These are phyloP conservation scores for Ophion costatus DNA, from an alignment of 2,888 invertebrate genomes.

Conservation along the genomic window DNA sequence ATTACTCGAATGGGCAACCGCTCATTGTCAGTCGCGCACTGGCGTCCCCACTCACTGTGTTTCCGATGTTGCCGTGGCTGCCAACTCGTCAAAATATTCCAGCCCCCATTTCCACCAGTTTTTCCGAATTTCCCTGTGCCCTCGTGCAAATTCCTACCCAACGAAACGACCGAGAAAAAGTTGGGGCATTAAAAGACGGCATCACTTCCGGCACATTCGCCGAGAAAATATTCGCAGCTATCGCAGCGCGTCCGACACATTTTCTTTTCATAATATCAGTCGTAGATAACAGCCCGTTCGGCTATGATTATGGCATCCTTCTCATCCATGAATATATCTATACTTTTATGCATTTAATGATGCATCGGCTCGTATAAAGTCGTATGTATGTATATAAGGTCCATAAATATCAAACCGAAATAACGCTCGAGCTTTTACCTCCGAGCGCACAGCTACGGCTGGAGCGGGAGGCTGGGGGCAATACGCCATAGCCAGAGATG, in stretches of 20 bases:
- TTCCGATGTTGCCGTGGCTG: no score
- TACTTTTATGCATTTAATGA: slow-evolving; percentile 29
- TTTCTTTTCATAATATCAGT: slow-evolving; percentile 28
- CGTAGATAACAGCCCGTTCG: slow-evolving; percentile 28
- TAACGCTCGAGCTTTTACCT: slow-evolving; percentile 52
- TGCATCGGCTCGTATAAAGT: slow-evolving; percentile 20
- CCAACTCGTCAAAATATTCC: no score
- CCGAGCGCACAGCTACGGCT: slow-evolving; percentile 27
- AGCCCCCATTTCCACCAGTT: no score
- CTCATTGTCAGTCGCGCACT: no score
- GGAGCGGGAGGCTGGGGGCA: slow-evolving; percentile 21
- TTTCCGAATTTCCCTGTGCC: no score
- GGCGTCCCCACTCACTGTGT: no score
- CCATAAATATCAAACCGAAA: slow-evolving; percentile 62
- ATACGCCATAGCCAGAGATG: slow-evolving; percentile 41
- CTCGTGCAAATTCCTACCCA: no score
- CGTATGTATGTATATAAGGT: slow-evolving; percentile 21
- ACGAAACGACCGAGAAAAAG: no score
- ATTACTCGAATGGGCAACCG: no score
- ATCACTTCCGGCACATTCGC: background rate
- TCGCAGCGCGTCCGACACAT: background rate
- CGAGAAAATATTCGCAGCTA: slow-evolving; percentile 2
- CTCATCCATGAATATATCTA: slow-evolving; percentile 21
- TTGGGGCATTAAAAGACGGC: background rate
- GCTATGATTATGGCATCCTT: slow-evolving; percentile 23